Base-by-base conservation (phyloP, 2,888 invertebrate genomes). In the Nemotelus pantherinus region DNA sequence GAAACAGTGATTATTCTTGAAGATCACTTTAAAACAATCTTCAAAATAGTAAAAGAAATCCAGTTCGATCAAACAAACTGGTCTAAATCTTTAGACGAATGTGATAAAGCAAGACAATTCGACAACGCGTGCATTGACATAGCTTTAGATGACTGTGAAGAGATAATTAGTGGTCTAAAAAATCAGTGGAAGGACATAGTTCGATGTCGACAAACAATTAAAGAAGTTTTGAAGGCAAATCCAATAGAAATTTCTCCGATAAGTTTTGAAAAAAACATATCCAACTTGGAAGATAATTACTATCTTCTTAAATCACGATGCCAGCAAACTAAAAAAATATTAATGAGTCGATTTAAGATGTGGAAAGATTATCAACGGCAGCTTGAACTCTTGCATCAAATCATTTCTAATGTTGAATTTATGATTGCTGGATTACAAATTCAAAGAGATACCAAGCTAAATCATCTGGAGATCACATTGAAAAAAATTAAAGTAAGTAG, bases 351-450 rank as follows among this genome's bases (percentile, higher is more conserved):
- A 5, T 86, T 93, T 57, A 89, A 90, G 2, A 87, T 95, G 44
- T 95, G 95, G 95, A 89, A 92, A 77, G 88, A 93, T 44, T 95
- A 94, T 84, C 95, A 95, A 83, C 88, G 90, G 2, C 94, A 94
- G 82, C 85, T 95, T 81, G 95, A 95, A 82, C 84, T 92, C 84
- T 94, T 95, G 9, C 94, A 94, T 80, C 92, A 94, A 72, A 94
- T 94, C 0, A 94, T 95, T 0, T 91, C 94, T 77, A 95, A 95
- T 82, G 94, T 95, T 0, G 95, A 95, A 85, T 95, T 94, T 83
- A 94, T 95, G 94, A 94, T 94, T 88, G 95, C 95, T 81, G 88
- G 95, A 78, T 88, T 95, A 10, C 93, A 94, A 0, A 93, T 95
- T 0, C 95, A 95, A 84, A 95, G 94, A 1, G 93, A 93, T 79